Base-by-base conservation (phyloP, 1,140 invertebrate genomes). In the Zophobas atratus region DNA sequence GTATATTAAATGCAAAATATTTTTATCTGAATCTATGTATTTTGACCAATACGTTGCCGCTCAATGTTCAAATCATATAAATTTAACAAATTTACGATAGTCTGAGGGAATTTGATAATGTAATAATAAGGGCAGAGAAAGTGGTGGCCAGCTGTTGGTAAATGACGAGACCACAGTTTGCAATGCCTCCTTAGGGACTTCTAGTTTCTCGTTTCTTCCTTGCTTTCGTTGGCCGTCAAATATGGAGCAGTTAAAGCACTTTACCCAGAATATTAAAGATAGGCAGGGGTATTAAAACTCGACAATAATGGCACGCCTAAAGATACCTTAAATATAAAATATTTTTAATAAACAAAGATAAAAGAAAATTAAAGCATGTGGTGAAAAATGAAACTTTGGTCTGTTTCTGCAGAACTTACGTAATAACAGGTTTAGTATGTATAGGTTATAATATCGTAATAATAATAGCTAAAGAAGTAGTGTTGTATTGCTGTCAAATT, bases 171-270 rank as follows among this genome's bases (percentile, higher is more conserved):
- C 60, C 60, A 41, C 60, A 67, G 38, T 67, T 43, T 32, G 38
- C 39, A 67, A 67, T 67, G 60, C 35, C 6, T 67, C 60, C 39
- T 43, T 20, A 67, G 60, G 60, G 60, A 67, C 60, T 43, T 67
- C 6, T 20, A 43, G 8, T 43, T 43, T 48, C 60, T 43, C 39
- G 60, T 67, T 67, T 67, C 60, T 67, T 67, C 8, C 33, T 20
- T 41, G 60, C 38, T 67, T 67, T 67, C 35, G 33, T 36, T n/a
- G 39, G 20, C 1, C 39, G 60, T 41, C 60, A 43, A 67, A 67
- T 67, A 33, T 67, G 60, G 39, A 67, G 60, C 57, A 63, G 57
- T 39, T 63, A 63, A 51, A 39, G 35, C 60, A 67, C 60, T 67
- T 67, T 67, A 41, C 20, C 36, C 39, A 1, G 20, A 39, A 1